These are phyloP conservation scores for Elegia similella DNA, from an alignment of 2,888 invertebrate genomes.

Conservation along the genomic window DNA sequence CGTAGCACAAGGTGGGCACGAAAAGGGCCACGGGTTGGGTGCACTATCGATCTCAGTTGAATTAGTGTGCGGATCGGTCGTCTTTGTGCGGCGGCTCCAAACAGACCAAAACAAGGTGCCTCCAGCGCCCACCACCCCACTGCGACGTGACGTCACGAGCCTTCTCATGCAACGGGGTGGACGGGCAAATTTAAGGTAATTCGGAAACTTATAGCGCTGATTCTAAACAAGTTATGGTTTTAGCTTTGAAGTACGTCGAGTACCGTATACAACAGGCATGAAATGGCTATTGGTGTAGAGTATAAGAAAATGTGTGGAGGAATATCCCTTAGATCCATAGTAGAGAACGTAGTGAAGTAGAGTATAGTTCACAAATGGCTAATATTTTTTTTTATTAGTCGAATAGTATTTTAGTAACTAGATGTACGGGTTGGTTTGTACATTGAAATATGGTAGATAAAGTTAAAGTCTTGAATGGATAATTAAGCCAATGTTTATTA, in stretches of 20 bases:
- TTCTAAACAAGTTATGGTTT: neutral
- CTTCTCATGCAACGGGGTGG: neutral
- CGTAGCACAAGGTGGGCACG: slow-evolving; percentile 60
- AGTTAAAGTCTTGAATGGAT: no score
- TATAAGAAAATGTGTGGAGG: no score
- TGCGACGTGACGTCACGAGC: slow-evolving; percentile 56
- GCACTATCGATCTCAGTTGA: slow-evolving; percentile 80
- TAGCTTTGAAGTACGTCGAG: neutral
- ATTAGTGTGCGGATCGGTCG: slow-evolving; percentile 81
- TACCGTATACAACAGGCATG: neutral
- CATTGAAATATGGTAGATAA: no score
- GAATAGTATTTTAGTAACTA: no score
- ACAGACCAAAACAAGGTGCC: slow-evolving; percentile 79
- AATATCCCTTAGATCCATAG: no score
- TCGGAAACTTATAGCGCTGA: slow-evolving; percentile 6
- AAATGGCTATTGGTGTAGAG: no score
- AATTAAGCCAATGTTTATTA: no score
- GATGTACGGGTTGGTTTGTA: no score
- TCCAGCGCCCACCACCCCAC: slow-evolving; percentile 46
- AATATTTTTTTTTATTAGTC: no score
- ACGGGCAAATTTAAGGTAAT: slow-evolving; percentile 8
- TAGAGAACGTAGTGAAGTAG: no score
- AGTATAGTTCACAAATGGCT: no score
- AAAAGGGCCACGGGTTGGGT: slow-evolving; percentile 71
- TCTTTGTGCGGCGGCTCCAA: slow-evolving; percentile 79